A percentile compares a stretch with the other conserved stretches of the same genome.
phyloP scores from a whole-genome alignment of 1,140 invertebrate species.

The Drosophila rufa region DNA sequence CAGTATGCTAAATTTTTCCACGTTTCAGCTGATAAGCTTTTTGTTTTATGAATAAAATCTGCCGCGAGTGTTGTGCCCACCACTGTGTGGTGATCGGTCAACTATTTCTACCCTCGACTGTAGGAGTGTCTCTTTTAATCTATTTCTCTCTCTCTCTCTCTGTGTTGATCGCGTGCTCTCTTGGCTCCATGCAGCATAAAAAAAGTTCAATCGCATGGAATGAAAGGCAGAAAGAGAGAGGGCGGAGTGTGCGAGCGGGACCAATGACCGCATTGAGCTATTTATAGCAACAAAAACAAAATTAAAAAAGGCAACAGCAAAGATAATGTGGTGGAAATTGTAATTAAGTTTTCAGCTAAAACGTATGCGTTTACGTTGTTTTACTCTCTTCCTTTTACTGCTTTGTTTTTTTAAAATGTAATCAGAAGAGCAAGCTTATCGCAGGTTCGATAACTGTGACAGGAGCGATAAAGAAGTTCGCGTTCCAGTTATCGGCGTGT shows the following conservation, averaged over 20 bases:
- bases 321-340: constrained; percentile 65
- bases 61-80: constrained; percentile 5
- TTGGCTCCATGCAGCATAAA: constrained; percentile 61
- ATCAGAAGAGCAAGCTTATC: constrained; percentile 18
- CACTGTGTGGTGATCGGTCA: constrained; percentile 42
- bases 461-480: constrained; percentile 32
- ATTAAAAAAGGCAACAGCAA: constrained; percentile 36
- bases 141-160: neutral
- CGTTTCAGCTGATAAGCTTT: constrained; percentile 62
- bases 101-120: constrained; percentile 18
- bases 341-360: constrained; percentile 71
- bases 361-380: constrained; percentile 38
- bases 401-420: constrained; percentile 16
- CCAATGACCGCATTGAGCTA: constrained; percentile 81
- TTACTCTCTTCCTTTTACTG: neutral
- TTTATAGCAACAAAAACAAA: constrained; percentile 68
- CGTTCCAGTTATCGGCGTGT: constrained; percentile 39
- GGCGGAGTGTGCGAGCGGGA: constrained; percentile 55
- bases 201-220: constrained; percentile 53
- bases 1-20: constrained; percentile 64
- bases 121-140: constrained; percentile 4
- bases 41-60: constrained; percentile 63
- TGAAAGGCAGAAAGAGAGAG: constrained; percentile 21
- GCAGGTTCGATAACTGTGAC: constrained; percentile 10
- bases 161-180: constrained; percentile 6